phyloP scores from a whole-genome alignment of 2,888 invertebrate species.

The Dicyrtomina minuta region DNA sequence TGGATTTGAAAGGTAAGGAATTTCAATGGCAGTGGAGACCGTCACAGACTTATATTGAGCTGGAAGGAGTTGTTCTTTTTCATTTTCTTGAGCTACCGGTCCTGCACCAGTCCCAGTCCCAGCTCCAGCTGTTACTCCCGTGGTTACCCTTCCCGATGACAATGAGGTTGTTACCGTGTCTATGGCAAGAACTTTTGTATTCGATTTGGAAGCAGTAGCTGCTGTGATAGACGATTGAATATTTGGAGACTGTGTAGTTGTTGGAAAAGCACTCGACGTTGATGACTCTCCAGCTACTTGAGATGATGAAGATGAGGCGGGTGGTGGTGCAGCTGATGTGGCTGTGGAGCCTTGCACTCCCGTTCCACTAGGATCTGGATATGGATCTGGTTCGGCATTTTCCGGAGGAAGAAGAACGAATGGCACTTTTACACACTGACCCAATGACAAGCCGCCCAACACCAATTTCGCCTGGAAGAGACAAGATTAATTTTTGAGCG shows the following conservation, averaged over 20 bases:
- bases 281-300: conserved; percentile 8
- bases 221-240: not conserved
- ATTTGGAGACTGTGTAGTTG: too few relatives aligned
- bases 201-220: not conserved
- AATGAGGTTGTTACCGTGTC: too few relatives aligned
- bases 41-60: not conserved
- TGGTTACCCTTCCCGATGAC: too few relatives aligned
- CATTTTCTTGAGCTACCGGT: not conserved
- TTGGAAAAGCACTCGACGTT: too few relatives aligned
- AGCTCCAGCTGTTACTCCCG: not conserved
- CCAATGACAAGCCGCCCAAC: conserved; percentile 68
- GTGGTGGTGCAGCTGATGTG: not conserved
- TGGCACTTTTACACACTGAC: conserved; percentile 52
- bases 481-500: too few relatives aligned
- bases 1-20: conserved; percentile 4
- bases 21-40: not conserved
- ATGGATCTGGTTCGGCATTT: conserved; percentile 51
- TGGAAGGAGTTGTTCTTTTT: not conserved
- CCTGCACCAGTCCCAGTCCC: not conserved
- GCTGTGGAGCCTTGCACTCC: not conserved
- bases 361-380: conserved; percentile 34
- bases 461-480: conserved; percentile 63
- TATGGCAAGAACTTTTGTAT: too few relatives aligned
- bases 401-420: conserved; percentile 52
- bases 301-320: too few relatives aligned